Base-by-base conservation (phyloP, 2,888 invertebrate genomes). In the Xiphydria camelus region DNA sequence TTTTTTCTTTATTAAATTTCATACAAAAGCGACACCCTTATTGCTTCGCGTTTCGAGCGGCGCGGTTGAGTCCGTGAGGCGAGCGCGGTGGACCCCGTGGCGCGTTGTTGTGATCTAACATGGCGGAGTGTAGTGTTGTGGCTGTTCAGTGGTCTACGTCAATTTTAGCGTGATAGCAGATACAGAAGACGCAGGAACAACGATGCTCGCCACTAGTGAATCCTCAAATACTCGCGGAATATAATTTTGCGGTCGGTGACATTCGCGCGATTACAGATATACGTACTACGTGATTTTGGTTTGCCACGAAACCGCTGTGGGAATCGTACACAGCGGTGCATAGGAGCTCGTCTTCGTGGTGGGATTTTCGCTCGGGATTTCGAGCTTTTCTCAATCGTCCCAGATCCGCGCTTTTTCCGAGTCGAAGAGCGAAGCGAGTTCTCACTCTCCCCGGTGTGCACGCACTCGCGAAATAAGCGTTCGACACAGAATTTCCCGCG, bases 31-130 rank as follows among this genome's bases (percentile, higher is more conserved):
- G 5, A 9, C 12, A 12, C 6, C 6, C 12, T 29, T 29, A 7
- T 4, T 14, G 5, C 6, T n/a, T n/a, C 6, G 5, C 12, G 5
- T 2, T 60, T 61, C 32, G 49, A 61, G 70, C 56, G 52, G 50
- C 57, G 61, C 74, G 70, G 61, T 38, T n/a, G 17, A 55, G 64
- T 77, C 78, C 79, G 70, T 79, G 78, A 72, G 57, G 64, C 67
- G 64, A 72, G 73, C 70, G 70, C 68, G 72, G 79, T 76, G 75
- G 72, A 77, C 80, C 79, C 79, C 80, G 80, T 81, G 78, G 82
- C 81, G 83, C 83, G 83, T 83, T 83, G 83, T 83, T 83, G 82
- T 83, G 82, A 83, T 82, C 78, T 82, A 83, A 83, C 79, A 83
- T 83, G 83, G 83, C 83, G 81, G 78, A 79, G 76, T 77, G 78